Percentiles rank a stretch among this genome's conserved stretches.
Conservation (phyloP, 2,113 vertebrate species). For the Chauna torquata region DNA sequence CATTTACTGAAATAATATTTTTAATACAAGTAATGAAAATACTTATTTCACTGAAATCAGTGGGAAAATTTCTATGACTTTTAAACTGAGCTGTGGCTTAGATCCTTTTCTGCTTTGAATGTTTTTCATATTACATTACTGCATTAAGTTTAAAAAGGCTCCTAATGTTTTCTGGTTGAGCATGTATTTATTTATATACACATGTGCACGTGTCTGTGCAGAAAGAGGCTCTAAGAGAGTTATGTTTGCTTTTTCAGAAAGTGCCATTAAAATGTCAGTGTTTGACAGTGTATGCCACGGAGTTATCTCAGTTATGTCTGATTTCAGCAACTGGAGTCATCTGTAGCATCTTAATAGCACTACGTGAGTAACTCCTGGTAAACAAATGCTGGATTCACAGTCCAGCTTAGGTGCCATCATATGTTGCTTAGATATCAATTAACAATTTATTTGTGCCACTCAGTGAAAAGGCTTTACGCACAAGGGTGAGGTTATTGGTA, state of each 20-base stretch:
- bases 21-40: neutral
- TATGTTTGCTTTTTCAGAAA: neutral
- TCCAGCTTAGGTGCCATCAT: neutral
- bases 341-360: neutral
- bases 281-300: neutral
- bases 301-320: neutral
- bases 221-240: neutral
- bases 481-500: neutral
- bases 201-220: neutral
- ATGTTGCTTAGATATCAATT: neutral
- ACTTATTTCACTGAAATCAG: neutral
- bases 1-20: neutral
- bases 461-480: rapidly evolving
- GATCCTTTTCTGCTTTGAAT: neutral
- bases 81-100: neutral
- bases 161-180: neutral
- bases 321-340: neutral
- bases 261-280: neutral
- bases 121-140: neutral
- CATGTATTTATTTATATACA: neutral
- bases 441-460: neutral
- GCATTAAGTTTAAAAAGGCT: neutral
- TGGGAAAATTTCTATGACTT: neutral
- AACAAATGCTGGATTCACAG: neutral
- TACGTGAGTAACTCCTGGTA: neutral